A percentile compares a stretch with the other conserved stretches of the same genome.
These are phyloP conservation scores for Trichomycterus rosablanca DNA, from an alignment of 2,113 vertebrate genomes.

Conservation along the genomic window DNA sequence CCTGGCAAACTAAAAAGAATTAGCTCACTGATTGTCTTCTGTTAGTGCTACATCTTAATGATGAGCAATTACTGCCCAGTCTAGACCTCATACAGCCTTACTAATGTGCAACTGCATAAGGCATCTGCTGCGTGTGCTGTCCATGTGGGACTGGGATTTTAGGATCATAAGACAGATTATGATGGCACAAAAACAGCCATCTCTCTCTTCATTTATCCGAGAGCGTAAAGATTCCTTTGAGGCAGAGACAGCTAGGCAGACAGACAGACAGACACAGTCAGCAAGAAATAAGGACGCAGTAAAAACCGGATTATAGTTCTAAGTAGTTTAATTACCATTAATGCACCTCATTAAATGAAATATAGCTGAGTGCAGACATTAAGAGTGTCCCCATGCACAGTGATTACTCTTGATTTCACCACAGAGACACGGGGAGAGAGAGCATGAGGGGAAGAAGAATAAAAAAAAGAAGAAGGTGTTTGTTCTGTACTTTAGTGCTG, in stretches of 20 bases:
- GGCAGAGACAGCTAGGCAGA: neutral
- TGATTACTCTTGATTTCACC: conserved; percentile 74
- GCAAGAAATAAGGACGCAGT: conserved; percentile 54
- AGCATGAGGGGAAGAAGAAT: neutral
- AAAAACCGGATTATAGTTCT: conserved; percentile 74
- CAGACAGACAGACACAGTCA: conserved; percentile 15
- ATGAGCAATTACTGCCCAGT: conserved; percentile 26
- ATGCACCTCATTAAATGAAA: conserved; percentile 76
- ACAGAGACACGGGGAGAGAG: conserved; percentile 52
- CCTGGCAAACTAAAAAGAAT: conserved; percentile 21
- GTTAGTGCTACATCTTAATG: conserved; percentile 19
- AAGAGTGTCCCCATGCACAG: conserved; percentile 65
- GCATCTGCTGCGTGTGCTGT: conserved; percentile 4
- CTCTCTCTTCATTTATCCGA: conserved; percentile 4
- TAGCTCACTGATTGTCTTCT: conserved; percentile 1
- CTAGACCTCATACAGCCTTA: conserved; percentile 29
- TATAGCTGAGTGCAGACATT: conserved; percentile 69
- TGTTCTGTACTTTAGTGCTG: conserved; percentile 53
- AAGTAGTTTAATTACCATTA: conserved; percentile 74
- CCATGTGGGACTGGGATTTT: conserved; percentile 25
- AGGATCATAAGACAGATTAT: conserved; percentile 26
- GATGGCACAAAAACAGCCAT: conserved; percentile 21
- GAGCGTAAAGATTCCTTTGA: conserved; percentile 13
- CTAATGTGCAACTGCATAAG: conserved; percentile 18
- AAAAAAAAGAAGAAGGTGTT: conserved; percentile 35